Evolutionary conservation across 2,113 vertebrate species (phyloP).

Genomic region (Toxostoma redivivum): DNA sequence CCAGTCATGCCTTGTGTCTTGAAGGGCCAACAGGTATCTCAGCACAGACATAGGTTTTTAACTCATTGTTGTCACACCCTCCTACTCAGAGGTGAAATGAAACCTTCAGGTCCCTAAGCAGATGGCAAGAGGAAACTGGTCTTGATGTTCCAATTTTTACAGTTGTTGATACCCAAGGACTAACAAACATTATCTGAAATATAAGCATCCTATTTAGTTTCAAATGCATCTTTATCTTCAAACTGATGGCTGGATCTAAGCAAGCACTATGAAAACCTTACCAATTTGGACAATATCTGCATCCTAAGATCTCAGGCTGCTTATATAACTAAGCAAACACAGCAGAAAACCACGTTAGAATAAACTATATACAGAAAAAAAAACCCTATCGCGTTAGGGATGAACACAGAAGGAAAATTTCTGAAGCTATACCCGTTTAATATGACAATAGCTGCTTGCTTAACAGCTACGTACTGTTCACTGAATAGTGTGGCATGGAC

Average conservation of each 20-base stretch:
- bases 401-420: neutral
- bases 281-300: neutral
- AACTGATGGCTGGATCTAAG: neutral
- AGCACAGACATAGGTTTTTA: neutral
- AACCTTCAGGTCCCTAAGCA: neutral
- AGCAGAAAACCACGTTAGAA: neutral
- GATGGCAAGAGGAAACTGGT: neutral
- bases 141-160: neutral
- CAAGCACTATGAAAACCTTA: neutral
- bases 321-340: neutral
- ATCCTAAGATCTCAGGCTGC: neutral
- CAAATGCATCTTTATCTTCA: neutral
- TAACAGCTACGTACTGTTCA: neutral
- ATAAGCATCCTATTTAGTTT: neutral
- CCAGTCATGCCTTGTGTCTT: neutral
- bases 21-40: neutral
- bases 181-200: neutral
- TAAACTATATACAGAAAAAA: neutral
- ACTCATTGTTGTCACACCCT: neutral
- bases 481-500: neutral
- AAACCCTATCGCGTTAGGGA: neutral
- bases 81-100: neutral
- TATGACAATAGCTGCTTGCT: neutral
- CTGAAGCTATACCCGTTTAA: neutral
- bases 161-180: neutral